Base-by-base conservation (phyloP, 2,113 vertebrate species). In the Anguilla rostrata region DNA sequence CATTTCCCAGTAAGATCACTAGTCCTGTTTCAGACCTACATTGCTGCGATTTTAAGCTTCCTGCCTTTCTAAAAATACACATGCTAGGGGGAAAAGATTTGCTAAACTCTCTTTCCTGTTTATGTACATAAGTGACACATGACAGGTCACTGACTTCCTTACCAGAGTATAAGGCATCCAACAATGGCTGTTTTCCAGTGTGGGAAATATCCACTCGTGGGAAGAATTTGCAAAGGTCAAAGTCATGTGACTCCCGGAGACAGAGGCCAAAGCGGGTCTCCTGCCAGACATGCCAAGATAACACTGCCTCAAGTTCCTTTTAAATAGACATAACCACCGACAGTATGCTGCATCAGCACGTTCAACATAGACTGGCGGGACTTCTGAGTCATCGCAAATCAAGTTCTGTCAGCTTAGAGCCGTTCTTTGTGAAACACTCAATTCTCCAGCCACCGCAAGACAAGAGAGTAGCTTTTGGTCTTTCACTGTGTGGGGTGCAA, bases 71-170 rank as follows among this genome's bases (percentile, higher is more conserved):
- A 75, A 75, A 75, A 75, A 75, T 75, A 75, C 71, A 34, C 71
- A 75, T 75, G 34, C 34, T 75, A 12, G 9, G 8, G 26, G 71
- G 26, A 75, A 75, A n/a, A 22, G 4, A 7, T n/a, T n/a, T 71
- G 63, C 26, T 71, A 2, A 34, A 75, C 26, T 75, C 1, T 53
- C 34, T 26, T 75, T 75, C 71, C 71, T 75, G 71, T 75, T 75
- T 43, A 40, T 81, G 39, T 43, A 40, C 16, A 39, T 80, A 39
- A 39, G 16, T 22, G 39, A 40, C 34, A 81, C 15, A 81, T 40
- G 79, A 81, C 80, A 46, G 39, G 80, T 75, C 71, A 75, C 71
- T 75, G 71, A 81, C 40, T 81, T 81, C 80, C 80, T 46, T 22
- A 81, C 26, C 18, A 43, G 41, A n/a, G 34, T 29, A 81, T 41